Base-by-base conservation (phyloP, 2,113 vertebrate genomes). In the Coreoperca whiteheadi region DNA sequence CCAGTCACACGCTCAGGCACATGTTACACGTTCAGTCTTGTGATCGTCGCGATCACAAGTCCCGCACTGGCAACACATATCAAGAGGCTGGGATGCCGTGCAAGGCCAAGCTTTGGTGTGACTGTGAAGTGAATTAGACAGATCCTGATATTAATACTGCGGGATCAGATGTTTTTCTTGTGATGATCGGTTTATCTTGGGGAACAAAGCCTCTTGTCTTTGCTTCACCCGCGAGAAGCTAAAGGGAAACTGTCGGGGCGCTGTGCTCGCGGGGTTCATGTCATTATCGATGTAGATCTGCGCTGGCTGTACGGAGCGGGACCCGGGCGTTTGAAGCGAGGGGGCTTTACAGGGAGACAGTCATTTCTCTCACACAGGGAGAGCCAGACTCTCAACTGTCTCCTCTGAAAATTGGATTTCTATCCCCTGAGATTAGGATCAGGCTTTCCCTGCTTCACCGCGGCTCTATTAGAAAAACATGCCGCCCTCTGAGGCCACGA, bases 331-430 rank as follows among this genome's bases (percentile, higher is more conserved):
- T 90, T 92, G 91, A 92, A 87, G 92, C 83, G 39, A 20, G 23
- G n/a, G 84, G 90, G 91, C 79, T 91, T 90, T 89, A 67, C 87
- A 25, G 84, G 76, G 86, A 92, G 91, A 91, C 91, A 92, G 91
- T 89, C 87, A 77, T 81, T 79, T 78, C 87, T 88, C 87, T 89
- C 90, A 90, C 87, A 87, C 78, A 28, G 90, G 82, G 89, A 85
- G 88, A 89, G 87, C 82, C 90, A 93, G 91, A 91, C 92, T 94
- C 91, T 92, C 91, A 83, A 93, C 93, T 93, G 93, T 94, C 94
- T 94, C 91, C 85, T 86, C 87, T 81, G 89, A 92, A 92, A 93
- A 94, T 94, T 93, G 91, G 91, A 93, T 94, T 94, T 93, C 91
- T 89, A 94, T 93, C 94, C 94, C 87, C 88, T 34, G 88, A 92